Percentiles rank a stretch among this genome's conserved stretches.
Evolutionary conservation across 1,140 invertebrate species (phyloP).

Genomic region (Saccostrea cuccullata): DNA sequence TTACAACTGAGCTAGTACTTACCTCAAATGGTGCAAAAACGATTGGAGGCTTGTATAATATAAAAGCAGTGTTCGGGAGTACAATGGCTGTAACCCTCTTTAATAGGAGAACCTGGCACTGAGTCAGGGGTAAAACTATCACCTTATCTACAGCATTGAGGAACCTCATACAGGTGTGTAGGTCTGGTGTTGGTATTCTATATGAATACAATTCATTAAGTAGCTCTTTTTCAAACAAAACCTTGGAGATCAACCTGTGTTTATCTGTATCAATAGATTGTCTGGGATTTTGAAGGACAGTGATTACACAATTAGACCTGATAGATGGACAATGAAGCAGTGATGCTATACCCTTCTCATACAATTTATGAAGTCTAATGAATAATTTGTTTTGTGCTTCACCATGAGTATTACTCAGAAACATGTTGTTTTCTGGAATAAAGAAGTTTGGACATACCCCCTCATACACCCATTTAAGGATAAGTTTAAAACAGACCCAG

Average conservation of each 20-base stretch:
- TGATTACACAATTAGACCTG: not conserved
- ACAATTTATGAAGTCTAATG: not conserved
- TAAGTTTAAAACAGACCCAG: not conserved
- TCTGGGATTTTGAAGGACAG: not conserved
- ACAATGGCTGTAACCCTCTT: too few relatives aligned
- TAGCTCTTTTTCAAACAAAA: not conserved
- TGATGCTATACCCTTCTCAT: not conserved
- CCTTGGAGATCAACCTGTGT: not conserved
- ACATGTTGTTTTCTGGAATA: constrained; percentile 3
- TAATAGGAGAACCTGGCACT: not conserved
- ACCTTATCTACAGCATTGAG: not conserved
- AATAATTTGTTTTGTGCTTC: not conserved
- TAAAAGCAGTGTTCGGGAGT: not conserved
- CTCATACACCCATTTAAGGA: constrained; percentile 5
- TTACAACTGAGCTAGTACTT: not conserved
- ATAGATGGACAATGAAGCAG: not conserved
- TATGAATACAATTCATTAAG: not conserved
- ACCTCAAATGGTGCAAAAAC: too few relatives aligned
- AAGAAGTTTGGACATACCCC: not conserved
- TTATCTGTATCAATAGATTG: not conserved
- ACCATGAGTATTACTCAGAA: not conserved
- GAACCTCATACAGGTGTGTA: not conserved
- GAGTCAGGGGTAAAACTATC: not conserved
- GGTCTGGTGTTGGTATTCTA: not conserved
- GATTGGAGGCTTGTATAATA: not conserved